Evolutionary conservation across 2,797 vertebrate genomes (phyloP), one percentile per base, ranked within the genome.

Genomic region (Atherinosoma microstoma): DNA sequence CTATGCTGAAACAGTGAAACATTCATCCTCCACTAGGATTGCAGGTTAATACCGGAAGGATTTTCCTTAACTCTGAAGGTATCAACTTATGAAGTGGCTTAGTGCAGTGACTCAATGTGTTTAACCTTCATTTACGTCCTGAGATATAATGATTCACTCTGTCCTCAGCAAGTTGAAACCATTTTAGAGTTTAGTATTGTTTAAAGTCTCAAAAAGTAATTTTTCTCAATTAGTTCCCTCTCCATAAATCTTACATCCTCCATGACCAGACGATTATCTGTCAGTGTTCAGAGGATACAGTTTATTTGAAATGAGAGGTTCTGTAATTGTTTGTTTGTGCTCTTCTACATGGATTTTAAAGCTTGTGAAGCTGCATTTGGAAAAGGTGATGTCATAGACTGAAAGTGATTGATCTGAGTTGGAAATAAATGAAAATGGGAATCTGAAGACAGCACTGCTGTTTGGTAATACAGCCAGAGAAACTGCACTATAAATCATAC

Each of bases 51-150:
- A 59, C 73, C 18, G 3, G 61, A 83, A 34, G 59, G 70, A 80
- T 83, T 84, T 77, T 69, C 64, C 45, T 68, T 72, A 67, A 73
- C 67, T 73, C 72, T 70, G 58, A 76, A 53, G 57, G 60, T 78
- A 83, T 79, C 73, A 70, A 29, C 27, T 59, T 71, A 58, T 71
- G 27, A 1, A 3, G 56, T 6, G 42, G 18, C 58, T 64, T 49
- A 61, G 35, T 72, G 64, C 79, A 69, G 27, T 68, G 22, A 49
- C 49, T 16, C 30, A 5, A 32, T 32, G 45, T 22, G 8, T 83
- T 40, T 61, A 63, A 85, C 77, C 67, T 78, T 60, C 58, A 67
- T 24, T 72, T 72, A 80, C 24, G 64, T 42, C 71, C 53, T 40
- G 42, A 65, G 51, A 67, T 74, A 34, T 57, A 76, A 63, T 76